Evolutionary conservation across 1,140 invertebrate species (phyloP).

Genomic region (Trachymyrmex cornetzi): DNA sequence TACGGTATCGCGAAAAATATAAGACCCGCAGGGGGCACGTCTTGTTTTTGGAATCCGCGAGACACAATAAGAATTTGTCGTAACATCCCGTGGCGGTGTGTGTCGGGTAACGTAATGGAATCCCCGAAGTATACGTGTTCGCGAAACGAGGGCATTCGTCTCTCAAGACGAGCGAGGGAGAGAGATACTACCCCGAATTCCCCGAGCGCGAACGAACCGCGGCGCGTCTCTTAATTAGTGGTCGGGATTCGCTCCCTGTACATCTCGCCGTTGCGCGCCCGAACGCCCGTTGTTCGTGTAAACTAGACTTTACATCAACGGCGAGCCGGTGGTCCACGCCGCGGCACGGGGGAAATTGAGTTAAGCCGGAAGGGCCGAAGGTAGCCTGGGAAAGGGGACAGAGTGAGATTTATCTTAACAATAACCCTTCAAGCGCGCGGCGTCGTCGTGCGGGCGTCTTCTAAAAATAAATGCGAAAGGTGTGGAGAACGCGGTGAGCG

Average conservation of each 20-base stretch:
- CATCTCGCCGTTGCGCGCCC: slow-evolving; percentile 16
- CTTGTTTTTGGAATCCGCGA: background rate
- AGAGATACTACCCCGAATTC: slow-evolving; percentile 35
- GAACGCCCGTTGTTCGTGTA: slow-evolving; percentile 50
- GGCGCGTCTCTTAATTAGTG: slow-evolving; percentile 57
- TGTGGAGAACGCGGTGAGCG: background rate
- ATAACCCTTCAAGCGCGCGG: slow-evolving; percentile 8
- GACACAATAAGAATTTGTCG: slow-evolving; percentile 40
- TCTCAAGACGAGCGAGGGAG: background rate
- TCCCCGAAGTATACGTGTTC: slow-evolving; percentile 52
- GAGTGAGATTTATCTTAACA: slow-evolving; percentile 57
- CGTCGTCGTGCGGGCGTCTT: background rate
- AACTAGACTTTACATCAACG: slow-evolving; percentile 61
- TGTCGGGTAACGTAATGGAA: slow-evolving; percentile 42
- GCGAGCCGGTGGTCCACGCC: slow-evolving; percentile 32
- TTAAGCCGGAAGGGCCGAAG: slow-evolving; percentile 32
- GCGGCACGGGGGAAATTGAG: slow-evolving; percentile 49
- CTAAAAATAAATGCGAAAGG: background rate
- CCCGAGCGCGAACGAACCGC: slow-evolving; percentile 51
- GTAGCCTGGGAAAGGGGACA: background rate
- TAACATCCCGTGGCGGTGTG: slow-evolving; percentile 6
- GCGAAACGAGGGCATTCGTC: slow-evolving; percentile 57
- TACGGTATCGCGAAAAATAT: background rate
- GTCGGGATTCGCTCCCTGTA: slow-evolving; percentile 50
- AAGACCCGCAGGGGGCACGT: background rate